Conservation (phyloP, 2,888 invertebrate species). For the Aleiodes leptofemur region DNA sequence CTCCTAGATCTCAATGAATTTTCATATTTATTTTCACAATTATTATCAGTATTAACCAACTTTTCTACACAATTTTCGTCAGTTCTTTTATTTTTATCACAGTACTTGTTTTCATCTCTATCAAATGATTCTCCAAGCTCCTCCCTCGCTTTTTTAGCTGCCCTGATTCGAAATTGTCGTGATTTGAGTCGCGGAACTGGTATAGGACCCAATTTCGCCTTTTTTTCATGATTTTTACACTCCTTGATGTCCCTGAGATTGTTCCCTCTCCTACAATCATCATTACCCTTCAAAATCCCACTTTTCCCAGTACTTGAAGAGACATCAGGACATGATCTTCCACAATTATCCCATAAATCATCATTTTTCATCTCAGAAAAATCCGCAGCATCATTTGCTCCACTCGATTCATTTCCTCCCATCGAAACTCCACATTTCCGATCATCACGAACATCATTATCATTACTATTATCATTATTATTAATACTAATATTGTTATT, state of each 20-base stretch:
- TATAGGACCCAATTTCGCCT: conserved; percentile 49
- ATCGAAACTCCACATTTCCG: no score
- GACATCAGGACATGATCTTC: no score
- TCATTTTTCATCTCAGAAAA: no score
- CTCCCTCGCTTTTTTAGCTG: conserved; percentile 31
- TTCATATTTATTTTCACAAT: conserved; percentile 52
- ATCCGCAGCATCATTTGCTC: background rate
- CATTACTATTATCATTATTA: background rate
- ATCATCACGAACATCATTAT: no score
- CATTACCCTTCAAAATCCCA: background rate
- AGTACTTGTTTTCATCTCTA: conserved; percentile 40
- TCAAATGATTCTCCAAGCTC: background rate
- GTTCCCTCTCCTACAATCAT: background rate
- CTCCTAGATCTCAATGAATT: conserved; percentile 66
- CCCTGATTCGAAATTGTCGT: conserved; percentile 42
- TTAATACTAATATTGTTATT: background rate
- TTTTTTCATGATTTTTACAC: background rate
- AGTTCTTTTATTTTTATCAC: conserved; percentile 57
- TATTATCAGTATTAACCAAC: background rate
- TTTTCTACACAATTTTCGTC: conserved; percentile 28
- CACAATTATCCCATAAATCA: no score
- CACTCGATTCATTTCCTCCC: background rate
- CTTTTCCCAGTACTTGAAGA: no score
- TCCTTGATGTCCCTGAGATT: background rate
- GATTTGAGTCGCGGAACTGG: conserved; percentile 54